Evolutionary conservation across 2,888 invertebrate species (phyloP).

Genomic region (Phania funesta): DNA sequence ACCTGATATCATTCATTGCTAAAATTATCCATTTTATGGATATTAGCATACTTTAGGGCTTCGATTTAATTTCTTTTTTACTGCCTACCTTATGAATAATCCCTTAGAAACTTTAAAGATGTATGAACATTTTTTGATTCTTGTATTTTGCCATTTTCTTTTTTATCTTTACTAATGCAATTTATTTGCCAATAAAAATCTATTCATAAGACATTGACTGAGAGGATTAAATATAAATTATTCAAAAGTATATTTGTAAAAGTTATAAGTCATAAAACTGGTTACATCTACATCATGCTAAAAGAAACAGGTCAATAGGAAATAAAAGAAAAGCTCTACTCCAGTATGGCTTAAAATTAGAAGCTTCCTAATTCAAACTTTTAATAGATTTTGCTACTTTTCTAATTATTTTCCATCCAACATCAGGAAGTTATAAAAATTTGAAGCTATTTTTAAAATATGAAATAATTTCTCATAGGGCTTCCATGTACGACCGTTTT

Average conservation of each 20-base stretch:
- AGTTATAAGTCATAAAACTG: conserved; percentile 45
- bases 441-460: no score
- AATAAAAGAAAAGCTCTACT: not conserved
- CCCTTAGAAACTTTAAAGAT: no score
- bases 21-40: no score
- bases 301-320: conserved; percentile 5
- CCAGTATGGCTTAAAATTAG: no score
- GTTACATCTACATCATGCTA: not conserved
- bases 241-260: conserved; percentile 48
- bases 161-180: conserved; percentile 9
- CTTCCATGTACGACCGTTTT: not conserved
- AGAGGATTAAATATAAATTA: conserved; percentile 52
- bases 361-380: no score
- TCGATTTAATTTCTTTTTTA: no score
- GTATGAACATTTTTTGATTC: not conserved
- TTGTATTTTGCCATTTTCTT: not conserved
- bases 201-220: conserved; percentile 37
- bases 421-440: no score
- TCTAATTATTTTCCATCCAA: no score
- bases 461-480: not conserved
- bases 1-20: no score
- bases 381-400: no score
- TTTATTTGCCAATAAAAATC: conserved; percentile 58
- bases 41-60: no score
- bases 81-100: no score